Base-by-base conservation (phyloP, 2,113 vertebrate genomes). In the Boleophthalmus pectinirostris region DNA sequence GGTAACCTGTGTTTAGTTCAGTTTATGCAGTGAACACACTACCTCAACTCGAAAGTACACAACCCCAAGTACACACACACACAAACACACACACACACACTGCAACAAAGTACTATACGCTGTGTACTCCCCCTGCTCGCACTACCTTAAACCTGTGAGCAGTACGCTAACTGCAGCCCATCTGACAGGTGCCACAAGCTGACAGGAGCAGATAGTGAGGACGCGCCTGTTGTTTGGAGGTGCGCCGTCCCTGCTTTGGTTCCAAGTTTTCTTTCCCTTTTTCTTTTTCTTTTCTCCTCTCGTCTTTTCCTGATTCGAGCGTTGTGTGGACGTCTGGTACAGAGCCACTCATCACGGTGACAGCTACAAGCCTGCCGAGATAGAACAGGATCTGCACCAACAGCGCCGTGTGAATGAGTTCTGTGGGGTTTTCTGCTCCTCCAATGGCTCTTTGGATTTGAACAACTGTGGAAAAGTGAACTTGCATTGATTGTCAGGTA, bases 291-390 rank as follows among this genome's bases (percentile, higher is more conserved):
- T 12, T 13, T 3, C 38, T 60, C 64, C 10, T 25, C 18, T 51
- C 14, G 70, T 75, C 18, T 77, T 53, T 82, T 67, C 71, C 43
- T 70, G 56, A 18, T 29, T 64, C 25, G n/a, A 1, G 15, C 73
- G 71, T 83, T 72, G 75, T 72, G 75, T 63, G 53, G 49, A 51
- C 80, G 79, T 69, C 68, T 71, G 74, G 80, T 78, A 35, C 77
- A 74, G 74, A 58, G 75, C 72, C 86, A 87, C 87, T 86, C 83
- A 80, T 90, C 86, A 91, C 66, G 21, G 35, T 82, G 88, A 88
- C 88, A 87, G 80, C 81, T 71, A 67, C 75, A 86, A 77, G 70
- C 67, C 82, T 83, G 82, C 88, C 76, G 78, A 79, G 73, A 79
- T 53, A 84, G 84, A 88, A 81, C 82, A 76, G 79, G 88, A 85